Evolutionary conservation across 2,797 vertebrate genomes (phyloP).

Genomic region (Rhodeus uyekii): DNA sequence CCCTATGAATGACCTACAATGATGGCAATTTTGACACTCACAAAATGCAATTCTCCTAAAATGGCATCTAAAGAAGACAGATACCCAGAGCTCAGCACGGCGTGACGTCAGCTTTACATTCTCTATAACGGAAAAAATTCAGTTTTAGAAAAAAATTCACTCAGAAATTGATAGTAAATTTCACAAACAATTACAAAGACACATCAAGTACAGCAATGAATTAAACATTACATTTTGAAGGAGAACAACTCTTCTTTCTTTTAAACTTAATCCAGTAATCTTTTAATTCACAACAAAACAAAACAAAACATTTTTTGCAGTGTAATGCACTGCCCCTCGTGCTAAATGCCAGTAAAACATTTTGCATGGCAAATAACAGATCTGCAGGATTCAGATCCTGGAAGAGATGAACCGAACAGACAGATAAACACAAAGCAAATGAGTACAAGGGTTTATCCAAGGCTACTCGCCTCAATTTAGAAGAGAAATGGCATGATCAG

Average conservation of each 20-base stretch:
- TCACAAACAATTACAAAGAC: background rate
- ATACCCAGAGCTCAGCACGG: no score
- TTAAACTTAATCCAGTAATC: background rate
- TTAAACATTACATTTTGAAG: background rate
- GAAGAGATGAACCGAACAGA: background rate
- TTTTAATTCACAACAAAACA: background rate
- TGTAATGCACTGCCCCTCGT: background rate
- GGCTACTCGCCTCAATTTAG: slow-evolving; percentile 10
- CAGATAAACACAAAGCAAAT: slow-evolving; percentile 9
- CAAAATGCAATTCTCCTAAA: no score
- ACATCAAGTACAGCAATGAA: background rate
- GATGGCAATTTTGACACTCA: no score
- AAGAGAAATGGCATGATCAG: slow-evolving; percentile 31
- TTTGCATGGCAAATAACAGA: background rate
- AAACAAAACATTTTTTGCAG: no score
- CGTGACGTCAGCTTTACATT: no score
- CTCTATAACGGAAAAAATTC: background rate
- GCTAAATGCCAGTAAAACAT: background rate
- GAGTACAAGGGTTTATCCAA: slow-evolving; percentile 25
- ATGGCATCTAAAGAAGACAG: no score
- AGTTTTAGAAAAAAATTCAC: background rate
- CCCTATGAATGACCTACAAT: no score
- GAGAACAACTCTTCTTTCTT: background rate
- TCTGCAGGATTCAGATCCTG: background rate
- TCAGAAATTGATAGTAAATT: background rate